Conservation (phyloP, 2,888 invertebrate species). For the Tethea ocularis region DNA sequence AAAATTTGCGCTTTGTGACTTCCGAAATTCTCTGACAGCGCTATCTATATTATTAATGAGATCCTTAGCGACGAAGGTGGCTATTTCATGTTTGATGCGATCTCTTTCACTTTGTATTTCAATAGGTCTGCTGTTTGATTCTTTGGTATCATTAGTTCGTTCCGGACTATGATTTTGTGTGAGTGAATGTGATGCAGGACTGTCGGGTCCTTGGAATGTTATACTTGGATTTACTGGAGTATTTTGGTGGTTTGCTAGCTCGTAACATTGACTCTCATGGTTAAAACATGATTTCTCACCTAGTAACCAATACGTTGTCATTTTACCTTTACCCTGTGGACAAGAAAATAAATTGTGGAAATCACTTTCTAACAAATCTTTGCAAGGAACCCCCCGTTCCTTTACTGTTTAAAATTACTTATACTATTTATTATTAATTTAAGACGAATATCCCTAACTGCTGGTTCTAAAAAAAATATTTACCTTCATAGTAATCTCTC, state of each 20-base stretch:
- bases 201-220: slow-evolving; percentile 78
- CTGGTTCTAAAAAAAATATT: slow-evolving; percentile 22
- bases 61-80: slow-evolving; percentile 76
- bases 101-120: slow-evolving; percentile 69
- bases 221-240: slow-evolving; percentile 67
- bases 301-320: slow-evolving; percentile 94
- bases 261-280: slow-evolving; percentile 39
- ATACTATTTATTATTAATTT: too few species aligned
- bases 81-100: slow-evolving; percentile 76
- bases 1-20: slow-evolving; percentile 71
- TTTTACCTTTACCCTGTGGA: slow-evolving; percentile 92
- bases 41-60: slow-evolving; percentile 75
- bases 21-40: slow-evolving; percentile 70
- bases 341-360: slow-evolving; percentile 14
- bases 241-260: slow-evolving; percentile 45
- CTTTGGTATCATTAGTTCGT: slow-evolving; percentile 53
- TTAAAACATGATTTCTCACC: slow-evolving; percentile 84
- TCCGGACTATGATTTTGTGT: slow-evolving; percentile 72
- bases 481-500: slow-evolving; percentile 96
- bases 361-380: slow-evolving; percentile 9
- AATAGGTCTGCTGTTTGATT: slow-evolving; percentile 47
- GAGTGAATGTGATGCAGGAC: slow-evolving; percentile 72
- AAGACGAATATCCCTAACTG: too few species aligned
- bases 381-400: too few species aligned
- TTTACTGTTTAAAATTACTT: too few species aligned